These are phyloP conservation scores for Epizoanthus scotinus DNA, from an alignment of 92 coral and sea anemone genomes.

Conservation along the genomic window DNA sequence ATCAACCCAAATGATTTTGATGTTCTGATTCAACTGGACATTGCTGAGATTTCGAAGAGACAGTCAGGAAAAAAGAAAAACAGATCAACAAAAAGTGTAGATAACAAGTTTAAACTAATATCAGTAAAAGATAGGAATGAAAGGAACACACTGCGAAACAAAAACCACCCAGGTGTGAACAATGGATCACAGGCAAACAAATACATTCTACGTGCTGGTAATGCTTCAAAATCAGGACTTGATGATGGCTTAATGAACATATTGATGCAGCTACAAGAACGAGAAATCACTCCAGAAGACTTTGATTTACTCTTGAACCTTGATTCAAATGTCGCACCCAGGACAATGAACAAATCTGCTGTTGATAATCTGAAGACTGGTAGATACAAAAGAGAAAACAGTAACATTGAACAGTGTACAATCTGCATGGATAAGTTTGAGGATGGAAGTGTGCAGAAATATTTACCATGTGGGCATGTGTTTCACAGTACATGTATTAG, in stretches of 20 bases:
- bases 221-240: constrained; percentile 13
- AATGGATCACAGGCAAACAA: constrained; percentile 1
- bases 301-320: constrained; percentile 78
- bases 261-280: constrained; percentile 60
- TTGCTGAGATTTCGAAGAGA: constrained; percentile 11
- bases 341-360: constrained; percentile 67
- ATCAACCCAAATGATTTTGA: constrained; percentile 89
- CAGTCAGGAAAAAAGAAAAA: constrained; percentile 14
- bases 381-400: constrained; percentile 26
- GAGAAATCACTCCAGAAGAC: constrained; percentile 96
- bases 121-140: not conserved
- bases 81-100: not conserved
- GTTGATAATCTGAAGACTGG: constrained; percentile 63
- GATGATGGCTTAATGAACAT: constrained; percentile 41
- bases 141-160: constrained; percentile 1
- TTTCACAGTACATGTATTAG: constrained; percentile 83
- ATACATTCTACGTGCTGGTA: constrained; percentile 33
- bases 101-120: not conserved
- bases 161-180: not conserved
- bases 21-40: constrained; percentile 74
- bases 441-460: constrained; percentile 60
- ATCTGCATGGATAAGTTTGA: constrained; percentile 88
- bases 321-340: constrained; percentile 70
- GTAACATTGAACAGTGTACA: constrained; percentile 55
- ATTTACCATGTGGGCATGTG: constrained; percentile 76